Conservation (phyloP, 37 sponge, comb jelly and placozoan genomes). For the Beroe ovata region DNA sequence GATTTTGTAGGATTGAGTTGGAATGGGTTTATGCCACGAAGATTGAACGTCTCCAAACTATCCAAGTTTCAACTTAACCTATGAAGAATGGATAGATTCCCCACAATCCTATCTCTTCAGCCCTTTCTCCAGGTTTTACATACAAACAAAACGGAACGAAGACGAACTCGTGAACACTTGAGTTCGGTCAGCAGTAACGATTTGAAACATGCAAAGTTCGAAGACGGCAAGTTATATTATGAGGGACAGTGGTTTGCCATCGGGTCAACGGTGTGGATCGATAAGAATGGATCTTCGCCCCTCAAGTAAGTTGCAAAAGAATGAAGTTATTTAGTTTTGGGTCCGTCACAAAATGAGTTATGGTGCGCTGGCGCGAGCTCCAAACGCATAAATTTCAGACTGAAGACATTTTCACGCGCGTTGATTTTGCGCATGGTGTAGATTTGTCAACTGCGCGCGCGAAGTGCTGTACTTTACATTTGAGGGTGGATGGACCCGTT, state of each 20-base stretch:
- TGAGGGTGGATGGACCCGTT: no score
- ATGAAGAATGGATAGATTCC: no score
- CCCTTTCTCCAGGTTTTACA: conserved; percentile 17
- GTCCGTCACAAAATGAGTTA: not conserved
- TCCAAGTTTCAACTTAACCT: no score
- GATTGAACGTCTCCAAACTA: no score
- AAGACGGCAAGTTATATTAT: conserved; percentile 44
- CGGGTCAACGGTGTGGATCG: not conserved
- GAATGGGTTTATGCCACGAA: no score
- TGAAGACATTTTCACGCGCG: not conserved
- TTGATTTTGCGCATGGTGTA: not conserved
- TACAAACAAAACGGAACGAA: conserved; percentile 13
- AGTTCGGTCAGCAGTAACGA: conserved; percentile 58
- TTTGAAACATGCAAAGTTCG: not conserved
- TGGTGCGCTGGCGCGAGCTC: not conserved
- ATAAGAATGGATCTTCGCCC: conserved; percentile 5
- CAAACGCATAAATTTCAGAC: not conserved
- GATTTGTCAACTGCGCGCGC: not conserved
- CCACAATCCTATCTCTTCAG: no score
- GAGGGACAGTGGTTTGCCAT: conserved; percentile 61
- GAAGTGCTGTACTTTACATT: no score
- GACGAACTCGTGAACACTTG: conserved; percentile 20
- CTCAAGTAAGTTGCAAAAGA: conserved; percentile 5
- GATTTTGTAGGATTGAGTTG: no score
- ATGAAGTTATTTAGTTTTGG: not conserved